Base-by-base conservation (phyloP, 2,113 vertebrate species). In the Procavia capensis region DNA sequence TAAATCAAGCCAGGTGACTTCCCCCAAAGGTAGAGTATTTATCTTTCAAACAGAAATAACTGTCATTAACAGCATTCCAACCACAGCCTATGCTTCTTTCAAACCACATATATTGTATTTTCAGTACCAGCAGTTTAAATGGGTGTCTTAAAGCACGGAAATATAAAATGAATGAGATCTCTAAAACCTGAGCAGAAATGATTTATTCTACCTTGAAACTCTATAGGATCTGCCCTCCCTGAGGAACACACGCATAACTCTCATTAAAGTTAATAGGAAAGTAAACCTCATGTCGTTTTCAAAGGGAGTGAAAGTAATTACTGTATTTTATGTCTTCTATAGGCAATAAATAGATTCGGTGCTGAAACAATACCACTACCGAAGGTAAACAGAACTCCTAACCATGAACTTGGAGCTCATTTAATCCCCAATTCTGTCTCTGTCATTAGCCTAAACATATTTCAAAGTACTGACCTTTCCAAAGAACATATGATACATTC, bases 201-300 rank as follows among this genome's bases (percentile, higher is more conserved):
- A 98, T 98, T 98, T 98, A 94, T 93, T 95, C 80, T 92, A 93
- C 88, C 92, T 95, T 92, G 88, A 92, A 92, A 66, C 59, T 92
- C 74, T 95, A 86, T 36, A 78, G 88, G 54, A 85, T 90, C 92
- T 92, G 90, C 84, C 87, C 92, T 96, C 83, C 79, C 93, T 93
- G 79, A 95, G 90, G 84, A 85, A 80, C 47, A 84, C 17, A 93
- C 78, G 96, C 95, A 94, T 95, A 98, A 97, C 74, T 98, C 96
- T 98, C 96, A 98, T 97, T 98, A 98, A 97, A 88, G 91, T 81
- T 97, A 98, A 98, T 96, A 94, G 91, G 50, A 98, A 98, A 98
- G 96, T 59, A 94, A 97, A 97, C 96, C 76, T 95, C 47, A 66
- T 93, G 96, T 96, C 96, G 95, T 90, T 96, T 78, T 97, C 95